These are phyloP conservation scores for Nannospalax galili DNA, from an alignment of 2,113 vertebrate genomes.

Conservation along the genomic window DNA sequence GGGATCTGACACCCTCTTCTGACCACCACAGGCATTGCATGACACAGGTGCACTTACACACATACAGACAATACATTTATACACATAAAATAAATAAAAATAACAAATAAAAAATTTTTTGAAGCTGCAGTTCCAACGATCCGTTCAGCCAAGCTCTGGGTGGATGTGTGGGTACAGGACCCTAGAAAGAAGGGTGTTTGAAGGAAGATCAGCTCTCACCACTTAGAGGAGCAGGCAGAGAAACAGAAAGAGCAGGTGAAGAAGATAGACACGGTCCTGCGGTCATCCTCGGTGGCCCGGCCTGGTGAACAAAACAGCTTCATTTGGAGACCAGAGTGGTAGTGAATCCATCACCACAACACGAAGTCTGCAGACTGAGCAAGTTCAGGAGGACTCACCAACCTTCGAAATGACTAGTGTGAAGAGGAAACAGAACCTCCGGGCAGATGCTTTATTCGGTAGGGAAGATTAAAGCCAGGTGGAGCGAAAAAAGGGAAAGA, in stretches of 20 bases:
- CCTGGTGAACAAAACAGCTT: not conserved
- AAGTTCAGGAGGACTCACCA: fast-evolving
- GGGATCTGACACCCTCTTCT: too few species aligned
- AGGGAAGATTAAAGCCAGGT: not conserved
- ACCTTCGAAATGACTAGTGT: not conserved
- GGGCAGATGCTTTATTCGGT: not conserved
- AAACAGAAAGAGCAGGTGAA: too few species aligned
- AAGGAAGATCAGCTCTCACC: not conserved
- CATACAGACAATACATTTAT: too few species aligned
- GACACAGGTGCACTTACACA: too few species aligned
- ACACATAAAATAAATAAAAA: too few species aligned
- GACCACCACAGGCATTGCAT: too few species aligned
- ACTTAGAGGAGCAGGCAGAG: not conserved
- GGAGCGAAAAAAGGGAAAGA: fast-evolving
- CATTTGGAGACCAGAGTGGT: not conserved
- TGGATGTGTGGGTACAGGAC: not conserved
- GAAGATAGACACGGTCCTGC: not conserved
- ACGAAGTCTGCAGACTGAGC: not conserved
- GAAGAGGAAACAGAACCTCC: not conserved
- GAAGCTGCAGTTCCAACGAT: not conserved
- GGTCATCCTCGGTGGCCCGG: not conserved
- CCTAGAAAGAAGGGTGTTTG: not conserved
- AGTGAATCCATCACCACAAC: not conserved
- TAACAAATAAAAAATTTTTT: too few species aligned
- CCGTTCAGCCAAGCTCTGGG: not conserved